A percentile compares a stretch with the other conserved stretches of the same genome.
phyloP scores from a whole-genome alignment of 2,113 vertebrate species.

The Camarhynchus parvulus region DNA sequence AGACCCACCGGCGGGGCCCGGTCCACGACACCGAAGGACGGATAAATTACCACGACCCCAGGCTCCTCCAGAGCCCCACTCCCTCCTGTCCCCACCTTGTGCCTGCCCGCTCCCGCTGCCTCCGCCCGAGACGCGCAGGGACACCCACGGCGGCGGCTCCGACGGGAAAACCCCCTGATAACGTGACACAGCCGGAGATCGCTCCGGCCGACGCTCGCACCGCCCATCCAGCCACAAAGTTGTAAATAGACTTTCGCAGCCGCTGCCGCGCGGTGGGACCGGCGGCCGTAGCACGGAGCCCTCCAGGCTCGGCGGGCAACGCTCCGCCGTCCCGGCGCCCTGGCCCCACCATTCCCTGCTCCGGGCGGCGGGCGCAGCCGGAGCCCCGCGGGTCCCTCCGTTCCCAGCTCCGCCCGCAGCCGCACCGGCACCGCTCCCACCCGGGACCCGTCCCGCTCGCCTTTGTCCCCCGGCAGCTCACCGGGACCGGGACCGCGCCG shows the following conservation, averaged over 20 bases:
- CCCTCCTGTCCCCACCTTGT: not conserved
- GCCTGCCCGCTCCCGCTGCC: not conserved
- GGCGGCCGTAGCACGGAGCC: not conserved
- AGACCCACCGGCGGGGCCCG: not conserved
- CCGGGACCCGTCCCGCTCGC: not conserved
- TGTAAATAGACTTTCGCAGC: not conserved
- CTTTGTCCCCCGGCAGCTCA: not conserved
- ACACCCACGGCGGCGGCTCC: not conserved
- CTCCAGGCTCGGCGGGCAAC: not conserved
- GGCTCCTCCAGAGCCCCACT: not conserved
- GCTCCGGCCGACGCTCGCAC: not conserved
- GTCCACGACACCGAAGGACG: not conserved
- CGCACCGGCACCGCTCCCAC: not conserved
- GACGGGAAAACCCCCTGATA: not conserved
- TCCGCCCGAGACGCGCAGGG: not conserved
- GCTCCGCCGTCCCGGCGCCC: not conserved
- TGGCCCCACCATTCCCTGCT: not conserved
- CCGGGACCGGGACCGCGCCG: not conserved
- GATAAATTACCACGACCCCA: not conserved
- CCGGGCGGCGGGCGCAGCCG: not conserved
- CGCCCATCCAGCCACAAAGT: not conserved
- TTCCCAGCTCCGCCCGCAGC: not conserved
- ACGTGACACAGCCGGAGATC: not conserved
- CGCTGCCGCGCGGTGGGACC: not conserved
- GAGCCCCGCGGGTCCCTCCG: not conserved